phyloP scores from a whole-genome alignment of 2,797 vertebrate species.

The Pteropus rufus region DNA sequence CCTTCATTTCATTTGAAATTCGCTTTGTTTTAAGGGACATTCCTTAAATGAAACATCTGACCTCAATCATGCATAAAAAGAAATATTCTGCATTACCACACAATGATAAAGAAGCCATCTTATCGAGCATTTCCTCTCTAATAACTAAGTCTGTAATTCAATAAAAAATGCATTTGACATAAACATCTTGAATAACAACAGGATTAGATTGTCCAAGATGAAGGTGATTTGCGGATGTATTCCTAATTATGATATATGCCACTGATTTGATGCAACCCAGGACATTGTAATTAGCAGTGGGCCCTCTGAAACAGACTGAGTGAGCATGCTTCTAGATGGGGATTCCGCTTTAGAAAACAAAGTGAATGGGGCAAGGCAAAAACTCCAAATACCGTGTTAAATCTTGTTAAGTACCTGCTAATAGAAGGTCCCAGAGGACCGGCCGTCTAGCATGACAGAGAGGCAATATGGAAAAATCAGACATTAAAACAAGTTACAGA shows the following conservation, averaged over 20 bases:
- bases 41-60: neutral
- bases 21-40: neutral
- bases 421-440: neutral
- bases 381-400: neutral
- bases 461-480: neutral
- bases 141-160: slow-evolving; percentile 38
- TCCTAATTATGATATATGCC: slow-evolving; percentile 32
- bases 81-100: neutral
- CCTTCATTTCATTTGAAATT: neutral
- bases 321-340: neutral
- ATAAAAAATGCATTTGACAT: neutral
- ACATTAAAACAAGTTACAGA: neutral
- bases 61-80: neutral
- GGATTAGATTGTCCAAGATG: neutral
- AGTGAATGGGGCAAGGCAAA: neutral
- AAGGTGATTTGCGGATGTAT: neutral
- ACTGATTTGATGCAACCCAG: neutral
- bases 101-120: neutral
- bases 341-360: neutral
- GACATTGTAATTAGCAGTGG: neutral
- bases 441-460: neutral
- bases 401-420: neutral
- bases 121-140: neutral
- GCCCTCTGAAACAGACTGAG: neutral
- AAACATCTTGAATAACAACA: slow-evolving; percentile 19